Evolutionary conservation across 1,140 invertebrate genomes (phyloP).

Genomic region (Eumeta japonica): DNA sequence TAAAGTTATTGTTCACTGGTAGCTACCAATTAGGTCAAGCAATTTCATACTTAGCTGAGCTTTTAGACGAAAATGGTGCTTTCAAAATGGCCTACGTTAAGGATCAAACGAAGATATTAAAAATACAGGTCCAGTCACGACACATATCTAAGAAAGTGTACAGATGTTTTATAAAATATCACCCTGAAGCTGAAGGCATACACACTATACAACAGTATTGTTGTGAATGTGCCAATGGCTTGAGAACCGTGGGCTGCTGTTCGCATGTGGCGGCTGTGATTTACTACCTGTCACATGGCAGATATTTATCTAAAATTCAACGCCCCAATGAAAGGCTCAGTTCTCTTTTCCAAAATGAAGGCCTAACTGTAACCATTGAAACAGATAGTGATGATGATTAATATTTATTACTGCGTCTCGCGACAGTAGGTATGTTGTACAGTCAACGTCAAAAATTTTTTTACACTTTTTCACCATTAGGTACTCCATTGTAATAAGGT

Average conservation of each 20-base stretch:
- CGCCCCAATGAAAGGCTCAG: slow-evolving; percentile 2
- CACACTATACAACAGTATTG: no score
- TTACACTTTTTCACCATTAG: no score
- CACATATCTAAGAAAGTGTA: background rate
- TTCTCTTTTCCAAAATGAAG: slow-evolving; percentile 1
- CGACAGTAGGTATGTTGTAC: no score
- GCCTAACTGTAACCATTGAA: background rate
- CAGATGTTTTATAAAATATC: no score
- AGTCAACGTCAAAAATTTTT: no score
- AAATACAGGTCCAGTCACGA: background rate
- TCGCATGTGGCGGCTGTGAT: no score
- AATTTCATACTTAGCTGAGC: slow-evolving; percentile 1
- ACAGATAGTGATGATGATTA: no score
- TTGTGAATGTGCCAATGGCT: no score
- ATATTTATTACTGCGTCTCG: no score
- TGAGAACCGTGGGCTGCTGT: background rate
- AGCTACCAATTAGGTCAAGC: slow-evolving; percentile 2
- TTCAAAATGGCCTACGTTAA: slow-evolving; percentile 2
- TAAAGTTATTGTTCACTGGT: slow-evolving; percentile 2
- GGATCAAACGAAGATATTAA: slow-evolving; percentile 1
- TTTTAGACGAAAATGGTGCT: no score
- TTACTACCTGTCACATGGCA: slow-evolving; percentile 1
- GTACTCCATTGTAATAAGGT: no score
- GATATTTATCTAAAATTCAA: slow-evolving; percentile 1
- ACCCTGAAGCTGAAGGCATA: no score